Evolutionary conservation across 2,888 invertebrate species (phyloP), one percentile per base, ranked within the genome.

Genomic region (Tenthredo amoena): DNA sequence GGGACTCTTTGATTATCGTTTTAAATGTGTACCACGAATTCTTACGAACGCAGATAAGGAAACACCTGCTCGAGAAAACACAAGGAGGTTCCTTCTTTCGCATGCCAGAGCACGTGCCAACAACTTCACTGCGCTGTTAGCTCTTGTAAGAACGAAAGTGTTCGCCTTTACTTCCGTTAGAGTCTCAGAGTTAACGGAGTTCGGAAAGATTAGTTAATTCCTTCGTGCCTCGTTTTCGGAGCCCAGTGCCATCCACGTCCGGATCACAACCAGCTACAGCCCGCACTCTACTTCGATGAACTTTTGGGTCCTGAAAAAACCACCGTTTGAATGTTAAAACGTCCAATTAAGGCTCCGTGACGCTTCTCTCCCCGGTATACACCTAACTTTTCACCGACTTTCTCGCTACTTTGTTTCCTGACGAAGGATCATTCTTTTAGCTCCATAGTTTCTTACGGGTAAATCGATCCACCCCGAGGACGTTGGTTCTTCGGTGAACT

Each of bases 141-240:
- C 34, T 37, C 31, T 68, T 15, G 21, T 21, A 62, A 26, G 85
- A 81, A 50, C 34, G 85, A 87, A 87, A 87, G 87, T 85, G 86
- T 85, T 84, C 40, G 82, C 58, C 71, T 79, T 81, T 62, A 40
- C 81, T 62, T 81, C 62, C 18, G 81, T 40, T 55, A 50, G 58
- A 81, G 34, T 37, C 18, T 21, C 47, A 72, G 85, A 87, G 87
- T 87, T 87, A 88, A 86, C 85, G 84, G 86, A 88, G 87, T 88
- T 88, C 87, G 76, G 84, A 84, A 86, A 88, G 87, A 88, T 88
- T 88, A 87, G 87, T 86, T 88, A 86, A 84, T 86, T 87, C 86
- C 85, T 77, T 84, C 85, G 77, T 76, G 72, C 62, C 71, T 83
- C 84, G 86, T 65, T 85, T 85, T 65, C 83, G 74, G 50, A 58